Percentiles rank a stretch among this genome's conserved stretches.
Conservation (phyloP, 2,888 invertebrate species). For the Tinea semifulvella region DNA sequence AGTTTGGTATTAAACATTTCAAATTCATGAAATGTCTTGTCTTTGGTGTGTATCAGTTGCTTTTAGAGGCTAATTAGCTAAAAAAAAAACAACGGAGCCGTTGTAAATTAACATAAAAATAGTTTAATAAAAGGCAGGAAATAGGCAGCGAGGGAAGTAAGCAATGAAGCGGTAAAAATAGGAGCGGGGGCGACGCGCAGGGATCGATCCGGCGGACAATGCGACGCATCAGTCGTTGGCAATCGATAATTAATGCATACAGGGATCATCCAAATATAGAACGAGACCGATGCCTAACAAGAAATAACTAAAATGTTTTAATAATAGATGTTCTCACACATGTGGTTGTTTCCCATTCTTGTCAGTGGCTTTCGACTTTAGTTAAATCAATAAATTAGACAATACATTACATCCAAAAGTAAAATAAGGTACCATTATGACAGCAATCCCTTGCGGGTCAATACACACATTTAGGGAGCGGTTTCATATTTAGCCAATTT, state of each 20-base stretch:
- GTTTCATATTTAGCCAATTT: too few species aligned
- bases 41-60: neutral
- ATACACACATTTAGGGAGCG: too few species aligned
- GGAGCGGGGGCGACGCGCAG: slow-evolving; percentile 52
- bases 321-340: too few species aligned
- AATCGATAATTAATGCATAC: slow-evolving; percentile 55
- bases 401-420: too few species aligned
- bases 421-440: too few species aligned
- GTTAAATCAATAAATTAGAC: too few species aligned
- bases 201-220: slow-evolving; percentile 54
- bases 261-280: slow-evolving; percentile 6
- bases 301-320: neutral
- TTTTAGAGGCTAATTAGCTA: neutral
- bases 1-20: neutral
- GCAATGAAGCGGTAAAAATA: slow-evolving; percentile 68
- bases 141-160: slow-evolving; percentile 58
- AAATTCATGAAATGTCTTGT: neutral
- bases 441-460: too few species aligned
- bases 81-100: slow-evolving; percentile 36
- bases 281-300: slow-evolving; percentile 1
- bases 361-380: too few species aligned
- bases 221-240: slow-evolving; percentile 41
- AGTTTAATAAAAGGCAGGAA: slow-evolving; percentile 67
- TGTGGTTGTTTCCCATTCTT: too few species aligned
- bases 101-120: slow-evolving; percentile 66